These are phyloP conservation scores for Urechis unicinctus DNA, from an alignment of 2,888 invertebrate genomes.

Conservation along the genomic window DNA sequence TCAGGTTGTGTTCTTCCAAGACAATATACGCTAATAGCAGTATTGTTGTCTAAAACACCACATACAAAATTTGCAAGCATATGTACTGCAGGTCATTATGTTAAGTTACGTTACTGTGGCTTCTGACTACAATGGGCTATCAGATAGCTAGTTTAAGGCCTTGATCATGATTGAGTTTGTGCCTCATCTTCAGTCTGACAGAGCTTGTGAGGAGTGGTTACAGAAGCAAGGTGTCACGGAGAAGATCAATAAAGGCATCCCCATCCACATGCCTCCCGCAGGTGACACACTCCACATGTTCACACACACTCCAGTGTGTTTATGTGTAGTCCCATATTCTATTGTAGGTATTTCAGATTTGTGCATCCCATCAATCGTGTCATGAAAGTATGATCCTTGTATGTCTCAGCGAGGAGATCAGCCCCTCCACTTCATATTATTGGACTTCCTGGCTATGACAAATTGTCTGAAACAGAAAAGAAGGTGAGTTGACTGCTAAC, in stretches of 20 bases:
- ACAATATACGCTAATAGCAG: not conserved
- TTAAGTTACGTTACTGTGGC: too few species aligned
- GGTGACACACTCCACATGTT: too few species aligned
- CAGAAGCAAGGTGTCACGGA: not conserved
- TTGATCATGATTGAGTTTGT: too few species aligned
- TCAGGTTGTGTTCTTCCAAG: not conserved
- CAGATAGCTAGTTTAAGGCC: too few species aligned
- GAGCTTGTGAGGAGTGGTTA: not conserved
- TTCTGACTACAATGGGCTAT: too few species aligned
- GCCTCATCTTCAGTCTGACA: not conserved
- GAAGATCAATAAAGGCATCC: not conserved
- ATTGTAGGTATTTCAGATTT: not conserved
- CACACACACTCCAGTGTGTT: not conserved
- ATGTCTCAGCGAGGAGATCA: constrained; percentile 32
- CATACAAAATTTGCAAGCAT: too few species aligned
- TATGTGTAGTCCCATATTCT: not conserved
- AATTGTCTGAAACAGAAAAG: constrained; percentile 65
- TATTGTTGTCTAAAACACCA: too few species aligned
- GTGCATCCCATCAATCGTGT: not conserved
- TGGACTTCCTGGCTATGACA: constrained; percentile 73
- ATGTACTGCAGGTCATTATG: too few species aligned
- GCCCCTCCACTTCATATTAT: constrained; percentile 61
- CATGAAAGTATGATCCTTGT: not conserved
- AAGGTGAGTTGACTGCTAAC: constrained; percentile 51
- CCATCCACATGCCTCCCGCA: too few species aligned